Base-by-base conservation (phyloP, 2,797 vertebrate species). In the Cottoperca gobio region DNA sequence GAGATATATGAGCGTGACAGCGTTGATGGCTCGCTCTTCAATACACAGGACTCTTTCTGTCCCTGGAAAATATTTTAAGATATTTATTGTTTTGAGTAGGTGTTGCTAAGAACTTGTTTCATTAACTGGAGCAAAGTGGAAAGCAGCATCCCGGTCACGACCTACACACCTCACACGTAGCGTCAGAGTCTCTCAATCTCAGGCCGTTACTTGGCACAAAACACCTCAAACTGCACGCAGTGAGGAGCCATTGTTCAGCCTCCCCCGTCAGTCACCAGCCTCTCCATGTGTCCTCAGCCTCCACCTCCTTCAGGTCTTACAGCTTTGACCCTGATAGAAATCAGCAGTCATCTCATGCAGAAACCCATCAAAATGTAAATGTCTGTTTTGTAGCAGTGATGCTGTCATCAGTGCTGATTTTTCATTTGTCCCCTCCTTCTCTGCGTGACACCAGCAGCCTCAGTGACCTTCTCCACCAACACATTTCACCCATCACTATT, bases 321-420 rank as follows among this genome's bases (percentile, higher is more conserved):
- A 42, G 60, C 61, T 81, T 73, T 88, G 84, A 89, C 90, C 90
- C 91, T 90, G 83, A 72, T 39, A 26, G 45, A 62, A 79, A 86
- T 90, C 79, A 73, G 79, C 53, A 76, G 82, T 84, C 86, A 71
- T 76, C 64, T 6, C 66, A 67, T 58, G n/a, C 43, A 23, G 26
- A 75, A 54, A 67, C 69, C 81, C 42, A 88, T 90, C 79, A 87
- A 90, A 87, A 91, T 91, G 89, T 66, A 90, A 90, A 93, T 90
- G 66, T 83, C 66, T 79, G 70, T 70, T 79, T 39, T 50, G 26
- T 40, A 4, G 73, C 67, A 37, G 7, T 48, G 49, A 52, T 65
- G 17, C 57, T 58, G 57, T 68, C 46, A 39, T 69, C 39, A 42
- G 1, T 26, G 63, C 16, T 61, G 35, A 7, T 33, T 40, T 73